Percentiles rank a stretch among this genome's conserved stretches.
These are phyloP conservation scores for Natrix natrix DNA, from an alignment of 2,797 vertebrate genomes.

Conservation along the genomic window DNA sequence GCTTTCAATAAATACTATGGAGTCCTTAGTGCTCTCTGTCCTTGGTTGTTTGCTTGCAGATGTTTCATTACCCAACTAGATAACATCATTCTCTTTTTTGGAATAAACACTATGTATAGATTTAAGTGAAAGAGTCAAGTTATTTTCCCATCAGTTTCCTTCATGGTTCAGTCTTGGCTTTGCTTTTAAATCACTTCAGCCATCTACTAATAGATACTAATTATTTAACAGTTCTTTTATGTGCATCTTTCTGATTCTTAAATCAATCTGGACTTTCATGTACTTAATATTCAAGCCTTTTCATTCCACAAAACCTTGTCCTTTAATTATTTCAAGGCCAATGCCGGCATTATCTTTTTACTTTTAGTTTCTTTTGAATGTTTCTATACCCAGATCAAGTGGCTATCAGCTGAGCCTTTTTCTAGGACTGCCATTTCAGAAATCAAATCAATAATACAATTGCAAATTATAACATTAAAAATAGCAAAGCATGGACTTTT, in stretches of 20 bases:
- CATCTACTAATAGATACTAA: neutral
- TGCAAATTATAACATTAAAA: neutral
- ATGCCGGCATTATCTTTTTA: neutral
- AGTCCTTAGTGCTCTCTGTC: neutral
- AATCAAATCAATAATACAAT: neutral
- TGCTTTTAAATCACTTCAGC: neutral
- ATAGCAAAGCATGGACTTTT: neutral
- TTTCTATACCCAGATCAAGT: neutral
- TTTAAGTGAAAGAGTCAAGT: neutral
- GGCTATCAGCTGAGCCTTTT: neutral
- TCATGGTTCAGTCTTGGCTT: neutral
- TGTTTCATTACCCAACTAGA: neutral
- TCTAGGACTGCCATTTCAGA: neutral
- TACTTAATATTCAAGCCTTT: neutral
- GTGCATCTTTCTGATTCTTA: neutral
- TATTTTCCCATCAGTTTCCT: neutral
- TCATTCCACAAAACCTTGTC: neutral
- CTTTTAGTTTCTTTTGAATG: neutral
- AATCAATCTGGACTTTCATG: neutral
- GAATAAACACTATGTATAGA: neutral
- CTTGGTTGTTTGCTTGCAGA: neutral
- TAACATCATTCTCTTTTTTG: neutral
- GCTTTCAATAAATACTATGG: neutral
- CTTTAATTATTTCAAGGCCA: conserved; percentile 1
- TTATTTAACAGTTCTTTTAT: neutral